Evolutionary conservation across 2,113 vertebrate species (phyloP).

Genomic region (Leucopsar rothschildi): DNA sequence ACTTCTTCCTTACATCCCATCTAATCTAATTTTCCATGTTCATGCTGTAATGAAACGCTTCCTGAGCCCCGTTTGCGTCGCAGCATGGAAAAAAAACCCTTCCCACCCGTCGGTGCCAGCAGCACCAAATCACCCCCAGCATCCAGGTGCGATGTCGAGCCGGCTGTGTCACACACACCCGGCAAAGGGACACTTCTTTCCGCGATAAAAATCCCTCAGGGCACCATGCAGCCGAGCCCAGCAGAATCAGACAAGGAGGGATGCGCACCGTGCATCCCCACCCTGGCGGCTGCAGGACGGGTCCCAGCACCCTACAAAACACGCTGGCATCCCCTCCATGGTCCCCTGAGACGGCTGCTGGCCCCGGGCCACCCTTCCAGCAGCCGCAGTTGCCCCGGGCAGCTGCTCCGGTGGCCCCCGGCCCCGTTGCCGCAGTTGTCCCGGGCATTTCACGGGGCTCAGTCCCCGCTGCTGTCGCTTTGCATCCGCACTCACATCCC

Average conservation of each 20-base stretch:
- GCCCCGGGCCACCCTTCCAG: neutral
- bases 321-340: accelerated
- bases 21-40: neutral
- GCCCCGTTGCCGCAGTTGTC: neutral
- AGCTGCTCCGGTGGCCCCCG: neutral
- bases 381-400: neutral
- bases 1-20: too few species aligned
- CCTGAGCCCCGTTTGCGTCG: accelerated
- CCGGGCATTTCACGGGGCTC: neutral
- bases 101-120: neutral
- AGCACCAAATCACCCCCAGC: neutral
- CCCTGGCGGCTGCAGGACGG: accelerated
- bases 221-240: neutral
- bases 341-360: neutral
- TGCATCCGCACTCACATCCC: neutral
- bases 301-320: neutral
- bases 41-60: accelerated
- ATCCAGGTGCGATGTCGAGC: accelerated
- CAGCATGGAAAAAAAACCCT: neutral
- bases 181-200: accelerated
- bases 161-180: accelerated
- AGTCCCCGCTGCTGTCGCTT: neutral
- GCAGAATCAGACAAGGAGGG: neutral
- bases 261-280: accelerated
- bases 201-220: accelerated